phyloP scores from a whole-genome alignment of 1,140 invertebrate genomes.

The Lasaia peninsularis region DNA sequence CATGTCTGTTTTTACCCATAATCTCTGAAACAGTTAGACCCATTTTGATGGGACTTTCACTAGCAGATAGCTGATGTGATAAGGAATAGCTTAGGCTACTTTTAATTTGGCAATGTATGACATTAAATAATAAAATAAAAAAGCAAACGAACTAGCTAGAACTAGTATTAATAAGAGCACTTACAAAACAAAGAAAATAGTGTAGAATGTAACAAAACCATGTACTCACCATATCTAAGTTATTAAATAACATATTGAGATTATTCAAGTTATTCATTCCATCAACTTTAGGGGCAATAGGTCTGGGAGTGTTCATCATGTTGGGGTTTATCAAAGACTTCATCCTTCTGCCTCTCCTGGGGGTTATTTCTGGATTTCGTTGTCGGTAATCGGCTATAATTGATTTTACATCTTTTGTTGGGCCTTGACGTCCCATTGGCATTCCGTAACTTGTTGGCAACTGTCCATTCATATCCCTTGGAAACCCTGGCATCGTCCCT shows the following conservation, averaged over 20 bases:
- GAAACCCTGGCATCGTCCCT: conserved; percentile 57
- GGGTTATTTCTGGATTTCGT: conserved; percentile 83
- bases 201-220: conserved; percentile 13
- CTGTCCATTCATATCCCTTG: conserved; percentile 75
- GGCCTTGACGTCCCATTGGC: conserved; percentile 82
- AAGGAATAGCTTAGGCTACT: no score
- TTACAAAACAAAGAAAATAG: neutral
- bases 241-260: conserved; percentile 66
- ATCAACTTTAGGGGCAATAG: conserved; percentile 62
- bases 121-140: no score
- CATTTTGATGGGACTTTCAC: no score
- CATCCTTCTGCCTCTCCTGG: conserved; percentile 80
- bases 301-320: conserved; percentile 59
- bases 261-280: conserved; percentile 57
- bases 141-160: no score
- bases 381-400: conserved; percentile 90
- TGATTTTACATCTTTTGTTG: conserved; percentile 87
- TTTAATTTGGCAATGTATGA: no score
- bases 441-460: conserved; percentile 49
- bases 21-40: no score
- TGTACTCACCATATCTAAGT: conserved; percentile 64
- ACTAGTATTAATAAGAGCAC: no score
- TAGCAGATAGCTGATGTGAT: no score
- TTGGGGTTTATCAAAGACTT: conserved; percentile 72
- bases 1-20: no score